Evolutionary conservation across 1,140 invertebrate genomes (phyloP).

Genomic region (Cryptotermes secundus): DNA sequence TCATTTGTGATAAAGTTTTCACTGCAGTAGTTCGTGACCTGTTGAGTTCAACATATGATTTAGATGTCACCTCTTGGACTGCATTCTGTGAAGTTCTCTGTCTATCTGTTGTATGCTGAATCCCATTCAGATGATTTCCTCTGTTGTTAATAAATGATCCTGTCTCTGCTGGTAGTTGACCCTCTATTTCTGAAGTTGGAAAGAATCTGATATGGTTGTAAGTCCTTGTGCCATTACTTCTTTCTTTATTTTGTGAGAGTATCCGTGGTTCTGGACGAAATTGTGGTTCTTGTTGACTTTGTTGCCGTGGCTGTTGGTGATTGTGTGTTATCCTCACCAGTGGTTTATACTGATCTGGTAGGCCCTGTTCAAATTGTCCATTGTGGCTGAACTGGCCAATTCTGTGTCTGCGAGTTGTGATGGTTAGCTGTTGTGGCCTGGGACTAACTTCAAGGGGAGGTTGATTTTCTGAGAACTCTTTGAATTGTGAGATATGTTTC

Average conservation of each 20-base stretch:
- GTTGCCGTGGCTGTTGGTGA: conserved; percentile 32
- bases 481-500: background rate
- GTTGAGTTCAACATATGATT: background rate
- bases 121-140: background rate
- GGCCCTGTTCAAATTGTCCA: background rate
- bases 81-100: background rate
- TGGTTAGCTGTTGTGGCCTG: background rate
- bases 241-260: background rate
- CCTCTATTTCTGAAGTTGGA: conserved; percentile 51
- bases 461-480: background rate
- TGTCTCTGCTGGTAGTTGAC: conserved; percentile 71
- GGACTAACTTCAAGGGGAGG: background rate
- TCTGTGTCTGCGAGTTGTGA: background rate
- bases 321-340: conserved; percentile 22
- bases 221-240: background rate
- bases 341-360: background rate
- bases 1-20: background rate
- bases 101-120: background rate
- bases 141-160: conserved; percentile 67
- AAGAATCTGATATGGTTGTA: conserved; percentile 16
- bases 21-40: background rate
- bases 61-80: background rate
- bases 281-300: conserved; percentile 1
- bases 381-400: background rate
- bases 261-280: background rate